Base-by-base conservation (phyloP, 2,113 vertebrate species). In the Euleptes europaea region DNA sequence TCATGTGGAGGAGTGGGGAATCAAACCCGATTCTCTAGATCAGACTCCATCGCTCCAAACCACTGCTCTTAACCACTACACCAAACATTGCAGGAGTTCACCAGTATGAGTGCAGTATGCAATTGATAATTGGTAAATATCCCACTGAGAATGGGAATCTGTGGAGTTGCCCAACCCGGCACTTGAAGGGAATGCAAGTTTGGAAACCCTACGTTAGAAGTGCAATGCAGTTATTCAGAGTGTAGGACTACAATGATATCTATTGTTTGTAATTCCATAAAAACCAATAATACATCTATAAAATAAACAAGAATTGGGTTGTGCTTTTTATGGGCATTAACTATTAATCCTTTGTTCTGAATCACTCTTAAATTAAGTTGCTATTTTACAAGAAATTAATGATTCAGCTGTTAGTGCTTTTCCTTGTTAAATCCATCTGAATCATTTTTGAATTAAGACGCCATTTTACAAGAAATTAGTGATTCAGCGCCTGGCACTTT, bases 361-460 rank as follows among this genome's bases (percentile, higher is more conserved):
- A 79, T 94, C 91, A 93, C 23, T 79, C 38, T 0, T 0, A 84
- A 80, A 51, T 3, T 69, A 76, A 40, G n/a, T 11, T 73, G 14
- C n/a, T 60, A 57, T 63, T 83, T 92, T 57, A 51, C 86, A 88
- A 91, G 80, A 88, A 88, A 82, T 38, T 51, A 19, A 69, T 94
- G 90, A 93, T 84, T 92, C 90, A 92, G 83, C 84, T 79, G 66
- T 91, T 93, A 90, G 86, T 92, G 85, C 79, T 82, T 92, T 91
- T 78, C 28, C 75, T 42, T 82, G 47, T 54, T 88, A 84, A 91
- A 89, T 78, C 12, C 28, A 86, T 40, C 21, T 51, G 90, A 94
- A 81, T 94, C 91, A 93, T 28, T 81, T 38, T 0, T 0, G 82
- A 81, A 51, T 3, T 69, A 76, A 40, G n/a, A 19, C 42, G 9